Percentiles rank a stretch among this genome's conserved stretches.
These are phyloP conservation scores for Gasterosteus aculeatus DNA, from an alignment of 2,113 vertebrate species.

Conservation along the genomic window DNA sequence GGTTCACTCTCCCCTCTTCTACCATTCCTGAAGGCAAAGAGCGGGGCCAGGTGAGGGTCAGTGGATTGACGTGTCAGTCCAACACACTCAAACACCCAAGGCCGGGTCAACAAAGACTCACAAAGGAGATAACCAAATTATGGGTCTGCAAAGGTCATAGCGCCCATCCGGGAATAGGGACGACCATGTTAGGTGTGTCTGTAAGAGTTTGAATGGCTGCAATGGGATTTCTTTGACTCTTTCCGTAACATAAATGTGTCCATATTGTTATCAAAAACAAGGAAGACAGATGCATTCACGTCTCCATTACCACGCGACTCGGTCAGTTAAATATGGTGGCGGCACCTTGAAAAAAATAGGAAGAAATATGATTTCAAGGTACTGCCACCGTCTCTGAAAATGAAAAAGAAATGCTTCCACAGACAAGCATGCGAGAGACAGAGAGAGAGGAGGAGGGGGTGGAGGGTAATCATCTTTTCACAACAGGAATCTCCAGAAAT, in stretches of 20 bases:
- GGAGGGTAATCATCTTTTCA: slow-evolving; percentile 56
- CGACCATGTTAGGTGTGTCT: slow-evolving; percentile 4
- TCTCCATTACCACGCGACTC: neutral
- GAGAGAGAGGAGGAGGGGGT: slow-evolving; percentile 15
- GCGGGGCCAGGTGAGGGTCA: slow-evolving; percentile 69
- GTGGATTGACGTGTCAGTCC: slow-evolving; percentile 49
- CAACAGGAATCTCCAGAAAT: slow-evolving; percentile 78
- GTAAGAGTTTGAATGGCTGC: neutral
- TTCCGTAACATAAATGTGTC: neutral
- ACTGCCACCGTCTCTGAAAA: neutral
- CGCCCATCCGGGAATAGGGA: slow-evolving; percentile 11
- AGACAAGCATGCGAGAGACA: neutral
- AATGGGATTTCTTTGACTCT: neutral
- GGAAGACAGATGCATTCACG: neutral
- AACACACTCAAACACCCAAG: slow-evolving; percentile 62
- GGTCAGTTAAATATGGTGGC: neutral
- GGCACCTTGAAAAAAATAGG: no score
- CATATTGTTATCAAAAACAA: neutral
- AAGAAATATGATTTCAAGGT: neutral
- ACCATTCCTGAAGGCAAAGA: slow-evolving; percentile 53
- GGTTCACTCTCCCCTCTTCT: slow-evolving; percentile 33
- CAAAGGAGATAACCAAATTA: slow-evolving; percentile 56
- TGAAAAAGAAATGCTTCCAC: slow-evolving; percentile 1
- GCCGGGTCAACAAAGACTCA: slow-evolving; percentile 65
- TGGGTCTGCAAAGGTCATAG: slow-evolving; percentile 40